A percentile compares a stretch with the other conserved stretches of the same genome.
Conservation (phyloP, 2,113 vertebrate genomes). For the Forbesichthys agassizii region DNA sequence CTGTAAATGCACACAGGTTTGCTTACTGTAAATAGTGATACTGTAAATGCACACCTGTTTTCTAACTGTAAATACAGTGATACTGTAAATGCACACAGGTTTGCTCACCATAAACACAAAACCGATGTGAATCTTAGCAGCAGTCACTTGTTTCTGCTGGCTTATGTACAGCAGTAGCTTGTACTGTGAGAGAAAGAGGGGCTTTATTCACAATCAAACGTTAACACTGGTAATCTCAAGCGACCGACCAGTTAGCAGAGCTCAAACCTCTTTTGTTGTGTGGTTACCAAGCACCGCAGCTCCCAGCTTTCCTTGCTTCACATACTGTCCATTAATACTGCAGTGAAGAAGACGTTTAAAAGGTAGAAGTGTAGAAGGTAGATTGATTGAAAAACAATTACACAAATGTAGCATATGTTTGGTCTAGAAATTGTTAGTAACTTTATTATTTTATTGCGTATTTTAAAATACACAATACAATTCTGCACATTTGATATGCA, state of each 20-base stretch:
- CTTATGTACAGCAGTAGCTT: slow-evolving; percentile 92
- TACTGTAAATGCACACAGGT: background rate
- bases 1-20: no score
- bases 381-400: background rate
- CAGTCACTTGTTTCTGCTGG: slow-evolving; percentile 88
- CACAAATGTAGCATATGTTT: background rate
- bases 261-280: slow-evolving; percentile 83
- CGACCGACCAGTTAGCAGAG: slow-evolving; percentile 31
- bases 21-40: no score
- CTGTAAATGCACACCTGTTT: no score
- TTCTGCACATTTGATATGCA: no score
- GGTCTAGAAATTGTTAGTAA: no score
- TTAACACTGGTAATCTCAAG: slow-evolving; percentile 33
- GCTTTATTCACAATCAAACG: slow-evolving; percentile 27
- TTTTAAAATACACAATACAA: no score
- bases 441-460: no score
- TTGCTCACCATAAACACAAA: slow-evolving; percentile 88
- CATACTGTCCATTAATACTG: slow-evolving; percentile 89
- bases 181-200: slow-evolving; percentile 78
- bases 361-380: background rate
- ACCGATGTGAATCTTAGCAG: slow-evolving; percentile 83
- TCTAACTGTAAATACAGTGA: slow-evolving; percentile 44
- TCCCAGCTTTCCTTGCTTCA: slow-evolving; percentile 95
- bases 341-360: slow-evolving; percentile 25
- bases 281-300: slow-evolving; percentile 91